phyloP scores from a whole-genome alignment of 1,140 invertebrate species.

The Drosophila micromelanica region DNA sequence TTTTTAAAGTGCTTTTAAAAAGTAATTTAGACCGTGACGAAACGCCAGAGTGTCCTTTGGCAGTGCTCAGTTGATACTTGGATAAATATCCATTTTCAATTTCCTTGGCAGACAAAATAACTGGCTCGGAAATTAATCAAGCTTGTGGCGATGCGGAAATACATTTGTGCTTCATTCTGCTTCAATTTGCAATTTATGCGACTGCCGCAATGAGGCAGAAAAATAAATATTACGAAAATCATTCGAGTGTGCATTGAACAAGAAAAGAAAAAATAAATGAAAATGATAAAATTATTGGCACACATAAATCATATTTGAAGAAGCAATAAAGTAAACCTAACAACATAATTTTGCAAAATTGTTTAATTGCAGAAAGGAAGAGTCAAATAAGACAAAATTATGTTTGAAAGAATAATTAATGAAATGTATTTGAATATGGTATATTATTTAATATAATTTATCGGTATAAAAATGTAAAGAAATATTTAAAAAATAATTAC shows the following conservation, averaged over 20 bases:
- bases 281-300: not conserved
- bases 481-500: no score
- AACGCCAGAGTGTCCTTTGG: not conserved
- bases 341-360: no score
- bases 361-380: no score
- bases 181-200: conserved; percentile 39
- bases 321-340: not conserved
- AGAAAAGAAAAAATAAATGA: not conserved
- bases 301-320: no score
- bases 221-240: conserved; percentile 17
- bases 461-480: no score
- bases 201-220: conserved; percentile 36
- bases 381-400: no score
- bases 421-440: no score
- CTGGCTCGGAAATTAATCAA: conserved; percentile 39
- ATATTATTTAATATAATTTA: no score
- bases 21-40: conserved; percentile 14
- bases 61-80: not conserved
- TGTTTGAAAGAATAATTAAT: no score
- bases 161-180: conserved; percentile 31
- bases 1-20: conserved; percentile 2
- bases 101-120: conserved; percentile 27
- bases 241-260: conserved; percentile 9
- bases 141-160: conserved; percentile 17
- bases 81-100: conserved; percentile 47